A percentile compares a stretch with the other conserved stretches of the same genome.
phyloP scores from a whole-genome alignment of 2,888 invertebrate genomes.

The Polyommatus icarus region DNA sequence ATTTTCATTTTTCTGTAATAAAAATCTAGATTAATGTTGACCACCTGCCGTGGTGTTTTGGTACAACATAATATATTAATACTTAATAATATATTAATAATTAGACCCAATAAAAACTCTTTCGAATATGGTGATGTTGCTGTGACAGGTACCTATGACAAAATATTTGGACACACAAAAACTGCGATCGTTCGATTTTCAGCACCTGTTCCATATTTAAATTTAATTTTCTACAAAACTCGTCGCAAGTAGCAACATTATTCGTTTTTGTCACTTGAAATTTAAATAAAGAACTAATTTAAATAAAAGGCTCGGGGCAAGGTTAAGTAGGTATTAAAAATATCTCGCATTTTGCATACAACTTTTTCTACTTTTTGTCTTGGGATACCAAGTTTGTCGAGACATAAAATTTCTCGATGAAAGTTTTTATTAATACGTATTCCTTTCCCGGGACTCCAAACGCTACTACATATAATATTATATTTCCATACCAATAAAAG shows the following conservation, averaged over 20 bases:
- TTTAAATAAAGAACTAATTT: conserved; percentile 8
- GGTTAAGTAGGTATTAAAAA: conserved; percentile 3
- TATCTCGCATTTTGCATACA: conserved; percentile 7
- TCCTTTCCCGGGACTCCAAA: too few species aligned
- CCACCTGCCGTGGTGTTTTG: conserved; percentile 2
- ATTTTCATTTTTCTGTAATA: neutral
- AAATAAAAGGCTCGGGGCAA: neutral
- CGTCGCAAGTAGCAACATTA: neutral
- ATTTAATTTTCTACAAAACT: conserved; percentile 1
- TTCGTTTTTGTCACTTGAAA: neutral
- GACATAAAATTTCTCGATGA: neutral
- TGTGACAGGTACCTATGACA: neutral
- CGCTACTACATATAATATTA: too few species aligned
- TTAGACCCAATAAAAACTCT: neutral
- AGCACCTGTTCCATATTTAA: conserved; percentile 17
- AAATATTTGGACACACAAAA: neutral
- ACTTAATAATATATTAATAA: neutral
- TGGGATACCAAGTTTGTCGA: neutral
- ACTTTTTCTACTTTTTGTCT: conserved; percentile 3
- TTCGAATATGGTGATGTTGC: neutral
- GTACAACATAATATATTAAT: too few species aligned
- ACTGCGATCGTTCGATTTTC: neutral
- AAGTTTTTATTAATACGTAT: neutral
- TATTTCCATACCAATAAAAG: too few species aligned
- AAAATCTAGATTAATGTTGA: conserved; percentile 1